These are phyloP conservation scores for Branchinecta lindahli DNA, from an alignment of 1,140 invertebrate species.

Conservation along the genomic window DNA sequence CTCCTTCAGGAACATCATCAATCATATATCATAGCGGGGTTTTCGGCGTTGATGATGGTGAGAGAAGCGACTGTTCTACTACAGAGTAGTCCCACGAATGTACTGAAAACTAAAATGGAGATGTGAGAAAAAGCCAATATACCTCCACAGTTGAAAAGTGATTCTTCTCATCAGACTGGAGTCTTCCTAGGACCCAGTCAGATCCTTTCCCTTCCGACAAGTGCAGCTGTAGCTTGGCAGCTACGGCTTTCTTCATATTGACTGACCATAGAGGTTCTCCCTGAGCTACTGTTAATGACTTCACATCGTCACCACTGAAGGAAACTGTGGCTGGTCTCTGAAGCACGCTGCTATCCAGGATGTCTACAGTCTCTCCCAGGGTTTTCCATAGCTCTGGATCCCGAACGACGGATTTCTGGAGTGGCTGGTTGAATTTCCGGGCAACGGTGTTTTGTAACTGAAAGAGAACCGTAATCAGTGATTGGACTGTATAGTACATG, in stretches of 20 bases:
- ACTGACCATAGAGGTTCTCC: conserved; percentile 18
- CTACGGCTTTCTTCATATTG: conserved; percentile 18
- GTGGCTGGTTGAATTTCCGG: background rate
- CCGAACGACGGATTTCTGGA: background rate
- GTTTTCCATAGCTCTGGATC: background rate
- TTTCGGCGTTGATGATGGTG: too few relatives aligned
- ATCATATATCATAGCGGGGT: too few relatives aligned
- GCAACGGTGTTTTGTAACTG: background rate
- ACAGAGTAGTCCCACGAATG: too few relatives aligned
- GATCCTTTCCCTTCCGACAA: background rate
- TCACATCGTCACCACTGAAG: conserved; percentile 12
- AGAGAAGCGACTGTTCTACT: too few relatives aligned
- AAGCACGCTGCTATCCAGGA: background rate
- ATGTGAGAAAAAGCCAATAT: background rate
- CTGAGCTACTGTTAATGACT: conserved; percentile 14
- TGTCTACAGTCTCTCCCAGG: background rate
- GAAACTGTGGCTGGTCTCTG: background rate
- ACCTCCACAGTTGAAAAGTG: background rate
- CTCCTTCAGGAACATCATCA: too few relatives aligned
- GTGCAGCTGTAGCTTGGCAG: conserved; percentile 19
- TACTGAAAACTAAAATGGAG: too few relatives aligned
- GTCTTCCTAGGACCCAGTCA: background rate
- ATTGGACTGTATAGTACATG: too few relatives aligned
- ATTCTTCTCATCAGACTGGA: background rate
- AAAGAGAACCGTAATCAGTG: too few relatives aligned